A percentile compares a stretch with the other conserved stretches of the same genome.
phyloP scores from a whole-genome alignment of 1,140 invertebrate genomes.

The Platorchestia sp. region DNA sequence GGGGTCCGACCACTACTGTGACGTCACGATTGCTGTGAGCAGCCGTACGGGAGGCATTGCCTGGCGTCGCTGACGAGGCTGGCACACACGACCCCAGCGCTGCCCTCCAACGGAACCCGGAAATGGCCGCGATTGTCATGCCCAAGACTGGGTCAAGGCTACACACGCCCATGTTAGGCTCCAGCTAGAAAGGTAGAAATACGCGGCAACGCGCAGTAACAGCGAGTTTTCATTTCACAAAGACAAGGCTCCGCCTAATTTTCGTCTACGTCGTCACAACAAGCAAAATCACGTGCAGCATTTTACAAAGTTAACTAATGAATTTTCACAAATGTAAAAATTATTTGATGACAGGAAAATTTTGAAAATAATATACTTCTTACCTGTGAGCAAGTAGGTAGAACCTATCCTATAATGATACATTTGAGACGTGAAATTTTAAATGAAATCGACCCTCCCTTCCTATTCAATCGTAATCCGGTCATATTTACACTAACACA shows the following conservation, averaged over 20 bases:
- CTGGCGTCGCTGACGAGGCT: neutral
- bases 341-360: too few relatives aligned
- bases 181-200: neutral
- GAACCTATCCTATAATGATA: too few relatives aligned
- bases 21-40: neutral
- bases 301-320: neutral
- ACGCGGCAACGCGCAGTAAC: neutral
- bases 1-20: neutral
- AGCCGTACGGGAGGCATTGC: too few relatives aligned
- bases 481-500: too few relatives aligned
- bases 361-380: too few relatives aligned
- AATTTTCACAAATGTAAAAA: neutral
- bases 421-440: too few relatives aligned
- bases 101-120: neutral
- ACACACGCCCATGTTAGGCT: neutral
- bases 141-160: neutral
- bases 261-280: neutral
- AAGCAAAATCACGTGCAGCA: neutral
- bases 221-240: neutral
- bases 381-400: too few relatives aligned
- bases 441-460: too few relatives aligned
- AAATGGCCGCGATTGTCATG: neutral
- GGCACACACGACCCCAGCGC: neutral
- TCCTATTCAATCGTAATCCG: too few relatives aligned
- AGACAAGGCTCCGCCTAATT: neutral